Evolutionary conservation across 2,113 vertebrate species (phyloP).

Genomic region (Raphicerus campestris): DNA sequence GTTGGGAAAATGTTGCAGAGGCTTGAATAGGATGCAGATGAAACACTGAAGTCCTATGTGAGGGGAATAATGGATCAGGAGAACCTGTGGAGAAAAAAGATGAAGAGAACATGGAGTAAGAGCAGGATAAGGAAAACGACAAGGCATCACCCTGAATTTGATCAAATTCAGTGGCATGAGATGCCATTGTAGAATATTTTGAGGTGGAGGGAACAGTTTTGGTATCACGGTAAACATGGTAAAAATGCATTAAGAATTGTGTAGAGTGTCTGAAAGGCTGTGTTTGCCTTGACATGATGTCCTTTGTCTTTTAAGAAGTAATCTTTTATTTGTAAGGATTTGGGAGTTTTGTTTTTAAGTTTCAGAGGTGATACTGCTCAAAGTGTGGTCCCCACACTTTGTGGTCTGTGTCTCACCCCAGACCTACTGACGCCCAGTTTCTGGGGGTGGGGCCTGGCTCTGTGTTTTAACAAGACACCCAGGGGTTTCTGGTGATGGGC

Average conservation of each 20-base stretch:
- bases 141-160: background rate
- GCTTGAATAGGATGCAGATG: background rate
- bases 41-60: background rate
- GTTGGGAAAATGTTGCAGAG: background rate
- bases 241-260: background rate
- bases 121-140: background rate
- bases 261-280: background rate
- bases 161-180: background rate
- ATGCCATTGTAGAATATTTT: background rate
- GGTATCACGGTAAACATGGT: background rate
- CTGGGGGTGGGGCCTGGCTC: background rate
- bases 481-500: background rate
- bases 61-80: background rate
- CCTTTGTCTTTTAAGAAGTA: slow-evolving; percentile 21
- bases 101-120: slow-evolving; percentile 6
- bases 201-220: background rate
- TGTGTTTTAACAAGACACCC: background rate
- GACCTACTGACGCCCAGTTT: background rate
- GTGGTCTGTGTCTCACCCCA: background rate
- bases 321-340: slow-evolving; percentile 5
- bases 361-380: background rate
- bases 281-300: background rate
- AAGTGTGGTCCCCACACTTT: background rate
- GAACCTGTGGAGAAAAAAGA: background rate
- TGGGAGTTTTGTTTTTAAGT: background rate